Conservation (phyloP, 2,113 vertebrate species). For the Acanthochromis polyacanthus region DNA sequence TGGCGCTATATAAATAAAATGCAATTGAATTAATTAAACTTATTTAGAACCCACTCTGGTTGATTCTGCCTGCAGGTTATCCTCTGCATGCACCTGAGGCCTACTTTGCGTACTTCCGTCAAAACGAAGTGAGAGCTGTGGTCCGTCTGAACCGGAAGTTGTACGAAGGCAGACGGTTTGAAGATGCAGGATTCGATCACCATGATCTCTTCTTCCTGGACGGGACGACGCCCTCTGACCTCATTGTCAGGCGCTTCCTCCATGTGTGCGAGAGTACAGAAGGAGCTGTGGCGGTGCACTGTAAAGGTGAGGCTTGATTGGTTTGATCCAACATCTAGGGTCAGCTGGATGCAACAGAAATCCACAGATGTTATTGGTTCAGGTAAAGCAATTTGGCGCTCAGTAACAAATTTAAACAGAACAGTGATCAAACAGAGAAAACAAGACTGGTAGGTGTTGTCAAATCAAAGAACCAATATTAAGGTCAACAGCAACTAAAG, state of each 20-base stretch:
- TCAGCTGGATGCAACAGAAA: too few relatives aligned
- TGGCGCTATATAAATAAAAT: too few relatives aligned
- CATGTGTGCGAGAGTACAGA: constrained; percentile 89
- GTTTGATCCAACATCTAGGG: accelerated
- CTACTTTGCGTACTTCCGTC: constrained; percentile 91
- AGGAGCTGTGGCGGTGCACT: constrained; percentile 90
- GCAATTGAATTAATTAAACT: too few relatives aligned
- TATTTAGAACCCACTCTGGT: too few relatives aligned
- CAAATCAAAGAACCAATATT: too few relatives aligned
- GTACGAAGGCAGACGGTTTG: constrained; percentile 90
- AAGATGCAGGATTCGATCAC: constrained; percentile 90
- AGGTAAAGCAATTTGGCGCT: too few relatives aligned
- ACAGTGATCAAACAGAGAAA: too few relatives aligned
- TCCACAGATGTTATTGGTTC: too few relatives aligned
- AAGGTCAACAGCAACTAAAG: too few relatives aligned
- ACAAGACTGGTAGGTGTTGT: too few relatives aligned
- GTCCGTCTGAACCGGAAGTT: constrained; percentile 92
- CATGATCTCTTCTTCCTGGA: constrained; percentile 92
- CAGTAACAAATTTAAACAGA: too few relatives aligned
- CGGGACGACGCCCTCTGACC: constrained; percentile 91
- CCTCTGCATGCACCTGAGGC: constrained; percentile 93
- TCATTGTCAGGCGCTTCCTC: constrained; percentile 89
- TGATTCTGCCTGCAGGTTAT: constrained; percentile 82
- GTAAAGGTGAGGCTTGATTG: constrained; percentile 86
- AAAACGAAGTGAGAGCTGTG: constrained; percentile 85